Percentiles rank a stretch among this genome's conserved stretches.
Conservation (phyloP, 2,797 vertebrate genomes). For the Astyanax mexicanus region DNA sequence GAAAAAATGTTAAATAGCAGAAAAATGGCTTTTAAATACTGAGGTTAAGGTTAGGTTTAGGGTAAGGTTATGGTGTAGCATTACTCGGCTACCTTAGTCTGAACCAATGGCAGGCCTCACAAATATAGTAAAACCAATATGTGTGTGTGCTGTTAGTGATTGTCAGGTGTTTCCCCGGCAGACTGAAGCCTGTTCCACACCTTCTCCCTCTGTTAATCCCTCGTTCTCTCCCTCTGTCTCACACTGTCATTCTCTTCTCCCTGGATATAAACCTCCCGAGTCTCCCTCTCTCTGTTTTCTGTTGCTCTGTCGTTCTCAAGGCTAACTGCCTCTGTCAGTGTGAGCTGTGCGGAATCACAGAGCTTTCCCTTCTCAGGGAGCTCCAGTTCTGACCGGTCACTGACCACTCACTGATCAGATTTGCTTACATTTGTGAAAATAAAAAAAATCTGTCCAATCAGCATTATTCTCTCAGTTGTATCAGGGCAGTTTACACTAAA, state of each 20-base stretch:
- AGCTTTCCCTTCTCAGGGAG: not conserved
- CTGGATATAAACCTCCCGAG: not conserved
- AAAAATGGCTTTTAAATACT: no score
- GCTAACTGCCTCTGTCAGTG: constrained; percentile 36
- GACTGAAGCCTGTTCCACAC: constrained; percentile 67
- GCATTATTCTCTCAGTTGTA: no score
- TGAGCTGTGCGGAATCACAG: constrained; percentile 27
- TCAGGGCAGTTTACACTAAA: no score
- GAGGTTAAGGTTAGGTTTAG: no score
- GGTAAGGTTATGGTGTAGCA: no score
- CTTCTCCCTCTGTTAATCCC: constrained; percentile 58
- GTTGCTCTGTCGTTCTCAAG: constrained; percentile 44
- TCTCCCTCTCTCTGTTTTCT: constrained; percentile 22
- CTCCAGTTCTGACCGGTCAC: not conserved
- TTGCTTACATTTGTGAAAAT: no score
- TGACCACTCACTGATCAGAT: no score
- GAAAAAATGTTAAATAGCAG: no score
- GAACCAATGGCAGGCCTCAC: no score
- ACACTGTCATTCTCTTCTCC: constrained; percentile 39
- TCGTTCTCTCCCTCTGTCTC: constrained; percentile 19
- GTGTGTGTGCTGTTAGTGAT: constrained; percentile 36
- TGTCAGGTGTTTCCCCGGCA: constrained; percentile 69
- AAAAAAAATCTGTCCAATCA: no score
- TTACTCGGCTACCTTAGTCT: no score
- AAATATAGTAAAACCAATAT: no score